Conservation (phyloP, 2,888 invertebrate genomes). For the Aricia artaxerxes region DNA sequence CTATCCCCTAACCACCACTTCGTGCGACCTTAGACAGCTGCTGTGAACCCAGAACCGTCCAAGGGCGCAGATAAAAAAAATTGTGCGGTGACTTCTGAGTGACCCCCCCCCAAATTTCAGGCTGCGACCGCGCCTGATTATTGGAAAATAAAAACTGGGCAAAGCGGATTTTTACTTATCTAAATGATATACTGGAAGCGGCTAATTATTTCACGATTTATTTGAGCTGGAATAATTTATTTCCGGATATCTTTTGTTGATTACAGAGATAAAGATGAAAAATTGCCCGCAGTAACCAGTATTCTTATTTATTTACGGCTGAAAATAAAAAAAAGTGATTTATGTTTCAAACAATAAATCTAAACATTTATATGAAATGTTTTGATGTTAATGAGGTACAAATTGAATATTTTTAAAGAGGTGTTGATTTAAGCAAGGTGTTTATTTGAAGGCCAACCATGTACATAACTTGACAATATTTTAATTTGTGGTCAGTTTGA, state of each 20-base stretch:
- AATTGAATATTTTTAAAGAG: too few relatives aligned
- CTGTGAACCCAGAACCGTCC: too few relatives aligned
- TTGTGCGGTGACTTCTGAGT: too few relatives aligned
- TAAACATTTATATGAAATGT: not conserved
- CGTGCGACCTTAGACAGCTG: too few relatives aligned
- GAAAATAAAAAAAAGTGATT: not conserved
- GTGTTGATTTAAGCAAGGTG: too few relatives aligned
- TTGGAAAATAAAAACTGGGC: slow-evolving; percentile 40
- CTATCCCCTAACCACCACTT: too few relatives aligned
- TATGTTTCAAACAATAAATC: not conserved
- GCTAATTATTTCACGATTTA: slow-evolving; percentile 39
- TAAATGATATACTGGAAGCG: slow-evolving; percentile 30
- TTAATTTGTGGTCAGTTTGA: too few relatives aligned
- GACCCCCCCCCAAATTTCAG: too few relatives aligned
- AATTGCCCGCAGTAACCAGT: not conserved
- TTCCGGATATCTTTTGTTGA: slow-evolving; percentile 24
- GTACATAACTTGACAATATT: too few relatives aligned
- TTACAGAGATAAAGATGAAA: slow-evolving; percentile 27
- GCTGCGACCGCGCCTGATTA: slow-evolving; percentile 37
- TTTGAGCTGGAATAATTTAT: slow-evolving; percentile 24
- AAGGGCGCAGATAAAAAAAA: too few relatives aligned
- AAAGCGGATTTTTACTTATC: slow-evolving; percentile 37
- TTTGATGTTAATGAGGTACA: not conserved
- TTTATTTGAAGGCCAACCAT: too few relatives aligned
- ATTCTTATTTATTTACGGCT: slow-evolving; percentile 9